A percentile compares a stretch with the other conserved stretches of the same genome.
Evolutionary conservation across 1,140 invertebrate genomes (phyloP).

Genomic region (Danaus melanippus): DNA sequence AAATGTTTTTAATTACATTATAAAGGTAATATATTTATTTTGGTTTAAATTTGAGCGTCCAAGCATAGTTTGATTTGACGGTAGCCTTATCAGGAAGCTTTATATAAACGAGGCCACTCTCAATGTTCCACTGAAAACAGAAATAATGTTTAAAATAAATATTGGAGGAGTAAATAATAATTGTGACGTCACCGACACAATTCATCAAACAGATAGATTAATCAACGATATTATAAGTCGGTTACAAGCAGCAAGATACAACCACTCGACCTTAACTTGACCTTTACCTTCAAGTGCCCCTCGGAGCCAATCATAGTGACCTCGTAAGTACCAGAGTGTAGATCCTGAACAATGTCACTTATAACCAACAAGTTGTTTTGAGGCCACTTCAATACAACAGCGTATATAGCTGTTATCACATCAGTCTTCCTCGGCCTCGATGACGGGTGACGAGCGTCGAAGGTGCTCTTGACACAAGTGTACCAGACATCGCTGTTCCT

Average conservation of each 20-base stretch:
- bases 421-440: slow-evolving; percentile 26
- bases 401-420: slow-evolving; percentile 73
- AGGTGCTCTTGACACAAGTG: slow-evolving; percentile 70
- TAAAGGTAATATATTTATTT: slow-evolving; percentile 15
- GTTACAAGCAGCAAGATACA: neutral
- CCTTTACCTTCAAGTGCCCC: slow-evolving; percentile 29
- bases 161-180: slow-evolving; percentile 1
- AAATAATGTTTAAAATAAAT: slow-evolving; percentile 3
- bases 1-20: neutral
- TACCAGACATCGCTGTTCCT: slow-evolving; percentile 83
- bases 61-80: slow-evolving; percentile 30
- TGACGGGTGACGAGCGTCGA: slow-evolving; percentile 32
- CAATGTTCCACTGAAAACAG: slow-evolving; percentile 32
- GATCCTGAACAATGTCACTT: slow-evolving; percentile 43
- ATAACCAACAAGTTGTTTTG: slow-evolving; percentile 68
- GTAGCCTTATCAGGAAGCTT: slow-evolving; percentile 30
- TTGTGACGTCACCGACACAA: neutral
- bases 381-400: slow-evolving; percentile 80
- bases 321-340: slow-evolving; percentile 43
- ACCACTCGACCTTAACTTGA: slow-evolving; percentile 16
- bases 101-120: slow-evolving; percentile 26
- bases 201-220: too few species aligned
- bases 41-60: slow-evolving; percentile 35
- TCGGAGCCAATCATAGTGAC: slow-evolving; percentile 64
- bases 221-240: neutral